Conservation (phyloP, 1,140 invertebrate species). For the Ceratosolen solmsi region DNA sequence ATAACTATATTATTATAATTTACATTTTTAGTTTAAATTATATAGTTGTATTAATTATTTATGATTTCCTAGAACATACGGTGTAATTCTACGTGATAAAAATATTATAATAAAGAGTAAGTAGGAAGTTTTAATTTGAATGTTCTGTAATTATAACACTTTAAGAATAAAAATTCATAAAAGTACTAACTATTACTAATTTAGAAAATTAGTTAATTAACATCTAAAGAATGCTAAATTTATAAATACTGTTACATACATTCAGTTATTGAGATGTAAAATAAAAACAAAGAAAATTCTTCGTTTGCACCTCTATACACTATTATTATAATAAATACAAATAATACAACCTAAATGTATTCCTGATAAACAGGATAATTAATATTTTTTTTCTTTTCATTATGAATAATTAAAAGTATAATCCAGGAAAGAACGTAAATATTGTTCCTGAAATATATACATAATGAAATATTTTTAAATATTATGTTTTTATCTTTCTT, state of each 20-base stretch:
- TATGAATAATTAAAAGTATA: not conserved
- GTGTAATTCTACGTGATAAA: not conserved
- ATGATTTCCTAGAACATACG: not conserved
- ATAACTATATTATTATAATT: not conserved
- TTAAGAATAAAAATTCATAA: conserved; percentile 9
- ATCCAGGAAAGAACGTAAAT: too few species aligned
- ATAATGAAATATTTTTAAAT: too few species aligned
- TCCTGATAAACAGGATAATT: not conserved
- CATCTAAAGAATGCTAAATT: not conserved
- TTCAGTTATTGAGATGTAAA: not conserved
- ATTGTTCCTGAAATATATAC: too few species aligned
- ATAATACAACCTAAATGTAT: not conserved
- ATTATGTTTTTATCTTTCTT: not conserved
- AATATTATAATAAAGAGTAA: not conserved
- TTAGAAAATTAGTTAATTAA: not conserved
- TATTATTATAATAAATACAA: not conserved
- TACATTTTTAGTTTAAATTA: not conserved
- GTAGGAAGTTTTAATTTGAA: not conserved
- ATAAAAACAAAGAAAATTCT: not conserved
- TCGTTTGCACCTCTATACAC: too few species aligned
- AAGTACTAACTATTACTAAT: not conserved
- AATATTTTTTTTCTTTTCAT: not conserved
- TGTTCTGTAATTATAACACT: not conserved
- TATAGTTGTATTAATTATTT: not conserved
- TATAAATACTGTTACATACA: not conserved